A percentile compares a stretch with the other conserved stretches of the same genome.
Evolutionary conservation across 30 jellyfish, hydroid and myxozoan species (phyloP).

Genomic region (Turritopsis dohrnii): DNA sequence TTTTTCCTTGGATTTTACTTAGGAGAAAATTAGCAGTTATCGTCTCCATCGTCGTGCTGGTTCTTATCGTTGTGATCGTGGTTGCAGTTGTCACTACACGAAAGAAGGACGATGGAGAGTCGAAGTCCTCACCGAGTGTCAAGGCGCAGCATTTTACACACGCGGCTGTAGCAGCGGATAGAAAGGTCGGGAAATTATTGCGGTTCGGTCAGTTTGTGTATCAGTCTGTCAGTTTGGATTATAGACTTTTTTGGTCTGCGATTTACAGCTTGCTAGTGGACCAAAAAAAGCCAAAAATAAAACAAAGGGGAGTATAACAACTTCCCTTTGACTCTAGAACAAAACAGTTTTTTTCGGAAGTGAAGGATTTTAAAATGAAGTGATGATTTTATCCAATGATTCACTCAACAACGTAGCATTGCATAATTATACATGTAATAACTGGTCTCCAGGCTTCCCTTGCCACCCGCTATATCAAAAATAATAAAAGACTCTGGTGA

Average conservation of each 20-base stretch:
- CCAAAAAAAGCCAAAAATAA: background rate
- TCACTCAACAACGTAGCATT: no score
- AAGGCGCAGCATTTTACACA: slow-evolving; percentile 1
- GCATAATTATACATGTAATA: no score
- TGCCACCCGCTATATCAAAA: no score
- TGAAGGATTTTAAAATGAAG: no score
- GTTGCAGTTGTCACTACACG: background rate
- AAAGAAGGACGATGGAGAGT: background rate
- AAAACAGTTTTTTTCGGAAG: no score
- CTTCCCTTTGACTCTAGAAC: no score
- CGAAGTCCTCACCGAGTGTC: background rate
- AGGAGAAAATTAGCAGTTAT: background rate
- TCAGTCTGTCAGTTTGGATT: no score
- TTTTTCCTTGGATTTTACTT: no score
- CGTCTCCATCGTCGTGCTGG: background rate
- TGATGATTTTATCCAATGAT: no score
- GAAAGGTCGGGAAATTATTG: background rate
- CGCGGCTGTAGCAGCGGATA: slow-evolving; percentile 7
- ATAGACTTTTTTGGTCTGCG: background rate
- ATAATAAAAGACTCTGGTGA: no score
- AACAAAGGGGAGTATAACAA: background rate
- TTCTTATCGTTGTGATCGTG: slow-evolving; percentile 14
- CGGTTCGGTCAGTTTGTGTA: no score
- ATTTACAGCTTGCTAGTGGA: background rate
- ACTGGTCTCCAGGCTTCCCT: no score